Percentiles rank a stretch among this genome's conserved stretches.
These are phyloP conservation scores for Setipinna tenuifilis DNA, from an alignment of 2,797 vertebrate genomes.

Conservation along the genomic window DNA sequence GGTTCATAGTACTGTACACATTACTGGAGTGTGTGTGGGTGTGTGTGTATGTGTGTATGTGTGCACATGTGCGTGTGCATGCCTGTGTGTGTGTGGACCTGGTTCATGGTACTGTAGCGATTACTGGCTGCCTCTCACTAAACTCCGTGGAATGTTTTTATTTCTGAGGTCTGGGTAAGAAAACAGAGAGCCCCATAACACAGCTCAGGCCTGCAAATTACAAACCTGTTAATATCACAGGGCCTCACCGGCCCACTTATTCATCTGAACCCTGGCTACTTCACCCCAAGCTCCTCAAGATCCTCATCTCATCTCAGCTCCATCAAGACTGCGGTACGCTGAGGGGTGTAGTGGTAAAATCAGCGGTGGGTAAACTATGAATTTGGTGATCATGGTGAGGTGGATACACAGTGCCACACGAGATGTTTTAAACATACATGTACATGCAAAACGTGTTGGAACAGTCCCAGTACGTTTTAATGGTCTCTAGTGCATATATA, in stretches of 20 bases:
- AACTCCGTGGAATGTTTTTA: not conserved
- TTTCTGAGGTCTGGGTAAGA: constrained; percentile 7
- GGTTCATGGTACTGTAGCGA: not conserved
- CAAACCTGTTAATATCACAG: not conserved
- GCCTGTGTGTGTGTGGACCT: not conserved
- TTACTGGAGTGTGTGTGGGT: too few relatives aligned
- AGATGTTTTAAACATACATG: too few relatives aligned
- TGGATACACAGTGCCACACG: too few relatives aligned
- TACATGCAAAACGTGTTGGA: too few relatives aligned
- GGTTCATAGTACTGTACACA: too few relatives aligned
- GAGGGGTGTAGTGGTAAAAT: too few relatives aligned
- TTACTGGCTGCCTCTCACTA: not conserved
- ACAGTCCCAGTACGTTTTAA: too few relatives aligned
- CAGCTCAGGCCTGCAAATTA: not conserved
- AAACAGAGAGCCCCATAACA: not conserved
- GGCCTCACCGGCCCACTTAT: not conserved
- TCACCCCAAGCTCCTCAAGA: not conserved
- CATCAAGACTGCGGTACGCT: not conserved
- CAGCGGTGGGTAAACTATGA: too few relatives aligned
- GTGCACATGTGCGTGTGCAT: too few relatives aligned
- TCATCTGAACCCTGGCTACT: not conserved
- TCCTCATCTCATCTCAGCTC: not conserved
- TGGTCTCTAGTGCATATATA: too few relatives aligned
- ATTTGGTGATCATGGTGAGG: too few relatives aligned
- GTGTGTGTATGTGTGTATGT: too few relatives aligned